Evolutionary conservation across 2,113 vertebrate genomes (phyloP).

Genomic region (Lanius collurio): DNA sequence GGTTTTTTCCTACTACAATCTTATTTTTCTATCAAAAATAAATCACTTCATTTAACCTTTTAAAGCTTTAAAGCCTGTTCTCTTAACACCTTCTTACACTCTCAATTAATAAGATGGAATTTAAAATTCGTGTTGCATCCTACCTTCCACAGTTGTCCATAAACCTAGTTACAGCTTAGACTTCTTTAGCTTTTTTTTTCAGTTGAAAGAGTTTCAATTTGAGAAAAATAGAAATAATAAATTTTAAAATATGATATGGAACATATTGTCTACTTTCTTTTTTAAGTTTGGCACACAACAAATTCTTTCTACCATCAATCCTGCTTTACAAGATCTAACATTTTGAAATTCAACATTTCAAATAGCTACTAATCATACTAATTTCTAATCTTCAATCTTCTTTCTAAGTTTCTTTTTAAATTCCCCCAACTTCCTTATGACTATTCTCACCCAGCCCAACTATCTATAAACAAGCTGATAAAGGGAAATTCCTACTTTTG

Average conservation of each 20-base stretch:
- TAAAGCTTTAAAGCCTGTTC: background rate
- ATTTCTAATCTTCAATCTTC: background rate
- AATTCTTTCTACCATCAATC: background rate
- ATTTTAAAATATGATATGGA: background rate
- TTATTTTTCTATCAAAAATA: background rate
- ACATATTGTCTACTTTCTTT: background rate
- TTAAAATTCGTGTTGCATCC: background rate
- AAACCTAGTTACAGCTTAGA: background rate
- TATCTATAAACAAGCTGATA: background rate
- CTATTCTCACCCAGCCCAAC: background rate
- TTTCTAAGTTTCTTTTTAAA: background rate
- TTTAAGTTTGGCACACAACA: background rate
- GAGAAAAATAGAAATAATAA: background rate
- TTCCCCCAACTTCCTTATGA: background rate
- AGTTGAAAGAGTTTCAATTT: background rate
- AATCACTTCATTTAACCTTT: background rate
- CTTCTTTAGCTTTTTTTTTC: background rate
- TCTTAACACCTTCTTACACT: background rate
- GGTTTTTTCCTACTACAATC: background rate
- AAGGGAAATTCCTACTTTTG: background rate
- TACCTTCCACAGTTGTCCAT: background rate
- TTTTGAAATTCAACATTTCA: background rate
- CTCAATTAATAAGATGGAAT: background rate
- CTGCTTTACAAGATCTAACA: background rate
- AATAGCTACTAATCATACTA: background rate